Evolutionary conservation across 2,888 invertebrate genomes (phyloP).

Genomic region (Ectemnius cavifrons): DNA sequence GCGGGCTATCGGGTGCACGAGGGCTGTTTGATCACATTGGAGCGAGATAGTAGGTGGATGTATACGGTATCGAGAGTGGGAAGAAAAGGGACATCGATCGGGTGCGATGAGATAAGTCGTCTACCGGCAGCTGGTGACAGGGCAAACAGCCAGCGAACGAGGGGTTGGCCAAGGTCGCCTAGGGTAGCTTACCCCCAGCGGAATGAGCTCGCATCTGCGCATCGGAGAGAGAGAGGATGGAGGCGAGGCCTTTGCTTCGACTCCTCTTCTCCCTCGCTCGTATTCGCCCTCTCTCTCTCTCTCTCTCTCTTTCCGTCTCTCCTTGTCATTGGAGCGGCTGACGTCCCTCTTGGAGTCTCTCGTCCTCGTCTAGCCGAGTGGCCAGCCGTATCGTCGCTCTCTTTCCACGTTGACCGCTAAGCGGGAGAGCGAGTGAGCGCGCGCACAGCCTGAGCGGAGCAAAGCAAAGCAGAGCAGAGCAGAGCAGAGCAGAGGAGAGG

Average conservation of each 20-base stretch:
- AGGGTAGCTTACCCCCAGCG: conserved; percentile 67
- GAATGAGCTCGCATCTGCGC: conserved; percentile 65
- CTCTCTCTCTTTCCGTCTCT: conserved; percentile 4
- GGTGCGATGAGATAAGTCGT: conserved; percentile 50
- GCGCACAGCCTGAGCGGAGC: not conserved
- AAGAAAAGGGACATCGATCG: conserved; percentile 44
- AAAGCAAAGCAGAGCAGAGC: no score
- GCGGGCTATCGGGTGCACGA: no score
- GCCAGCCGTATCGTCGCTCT: not conserved
- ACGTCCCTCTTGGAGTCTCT: no score
- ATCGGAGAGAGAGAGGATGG: conserved; percentile 34
- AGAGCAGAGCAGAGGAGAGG: no score
- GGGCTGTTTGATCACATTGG: conserved; percentile 2
- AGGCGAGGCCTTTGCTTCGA: conserved; percentile 27
- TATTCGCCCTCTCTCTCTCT: conserved; percentile 12
- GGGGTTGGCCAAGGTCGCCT: conserved; percentile 66
- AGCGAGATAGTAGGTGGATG: not conserved
- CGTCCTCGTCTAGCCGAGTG: not conserved
- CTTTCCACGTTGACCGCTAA: conserved; percentile 13
- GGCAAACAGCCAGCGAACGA: conserved; percentile 53
- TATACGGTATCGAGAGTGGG: conserved; percentile 10
- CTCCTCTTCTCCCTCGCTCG: conserved; percentile 16
- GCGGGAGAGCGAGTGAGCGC: not conserved
- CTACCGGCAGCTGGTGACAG: conserved; percentile 59
- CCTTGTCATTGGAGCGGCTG: conserved; percentile 8